Evolutionary conservation across 2,113 vertebrate genomes (phyloP).

Genomic region (Nansenia antarctica): DNA sequence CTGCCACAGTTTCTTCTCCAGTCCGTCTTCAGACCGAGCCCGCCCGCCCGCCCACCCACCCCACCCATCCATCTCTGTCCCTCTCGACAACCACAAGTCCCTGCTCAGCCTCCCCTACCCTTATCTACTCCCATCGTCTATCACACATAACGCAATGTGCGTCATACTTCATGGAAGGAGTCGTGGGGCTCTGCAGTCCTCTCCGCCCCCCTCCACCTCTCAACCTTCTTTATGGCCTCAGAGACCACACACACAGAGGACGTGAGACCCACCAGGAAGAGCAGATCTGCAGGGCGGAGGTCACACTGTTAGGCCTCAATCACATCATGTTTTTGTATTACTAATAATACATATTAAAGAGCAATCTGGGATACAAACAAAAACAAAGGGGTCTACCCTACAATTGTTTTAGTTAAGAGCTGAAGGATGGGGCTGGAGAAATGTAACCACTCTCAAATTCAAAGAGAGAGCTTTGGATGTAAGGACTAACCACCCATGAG

Average conservation of each 20-base stretch:
- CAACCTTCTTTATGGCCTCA: slow-evolving; percentile 91
- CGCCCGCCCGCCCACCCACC: too few species aligned
- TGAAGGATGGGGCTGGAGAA: too few species aligned
- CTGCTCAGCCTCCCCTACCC: not conserved
- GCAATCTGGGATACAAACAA: too few species aligned
- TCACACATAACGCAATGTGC: slow-evolving; percentile 75
- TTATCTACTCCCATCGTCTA: not conserved
- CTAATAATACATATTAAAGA: too few species aligned
- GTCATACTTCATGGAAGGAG: slow-evolving; percentile 95
- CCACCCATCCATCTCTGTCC: not conserved
- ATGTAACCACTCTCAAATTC: too few species aligned
- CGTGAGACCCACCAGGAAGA: slow-evolving; percentile 91
- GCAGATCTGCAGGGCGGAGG: slow-evolving; percentile 79
- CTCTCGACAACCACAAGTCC: not conserved
- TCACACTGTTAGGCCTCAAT: not conserved
- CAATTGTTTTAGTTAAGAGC: too few species aligned
- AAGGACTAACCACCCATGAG: too few species aligned
- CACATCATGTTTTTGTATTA: too few species aligned
- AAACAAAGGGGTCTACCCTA: too few species aligned
- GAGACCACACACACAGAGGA: slow-evolving; percentile 93
- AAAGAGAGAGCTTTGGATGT: too few species aligned
- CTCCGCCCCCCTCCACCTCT: slow-evolving; percentile 81
- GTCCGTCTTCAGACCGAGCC: not conserved
- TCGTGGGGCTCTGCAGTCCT: slow-evolving; percentile 72
- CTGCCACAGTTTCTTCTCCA: not conserved